Evolutionary conservation across 2,113 vertebrate species (phyloP).

Genomic region (Echinops telfairi): DNA sequence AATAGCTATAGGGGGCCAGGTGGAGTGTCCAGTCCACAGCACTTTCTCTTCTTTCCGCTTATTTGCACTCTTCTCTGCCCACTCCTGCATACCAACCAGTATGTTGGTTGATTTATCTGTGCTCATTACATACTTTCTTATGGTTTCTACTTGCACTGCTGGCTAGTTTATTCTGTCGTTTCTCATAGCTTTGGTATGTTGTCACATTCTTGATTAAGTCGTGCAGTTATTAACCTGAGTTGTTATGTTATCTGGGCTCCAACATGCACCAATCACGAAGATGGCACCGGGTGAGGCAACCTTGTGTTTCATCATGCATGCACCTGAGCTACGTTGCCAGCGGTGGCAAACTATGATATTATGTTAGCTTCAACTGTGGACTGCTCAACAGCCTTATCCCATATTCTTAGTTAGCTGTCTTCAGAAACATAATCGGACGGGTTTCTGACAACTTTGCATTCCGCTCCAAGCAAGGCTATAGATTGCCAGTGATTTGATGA

Average conservation of each 20-base stretch:
- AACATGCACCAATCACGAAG: background rate
- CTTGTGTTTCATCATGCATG: background rate
- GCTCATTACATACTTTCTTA: no score
- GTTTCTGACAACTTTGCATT: background rate
- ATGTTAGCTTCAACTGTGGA: background rate
- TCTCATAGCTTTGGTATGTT: background rate
- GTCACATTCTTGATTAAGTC: background rate
- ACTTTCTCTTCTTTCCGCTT: background rate
- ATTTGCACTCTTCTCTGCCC: background rate
- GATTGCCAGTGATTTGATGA: background rate
- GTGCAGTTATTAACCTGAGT: background rate
- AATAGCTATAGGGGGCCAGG: background rate
- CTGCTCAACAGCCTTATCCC: background rate
- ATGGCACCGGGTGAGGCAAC: background rate
- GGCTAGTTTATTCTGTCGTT: background rate
- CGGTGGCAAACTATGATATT: background rate
- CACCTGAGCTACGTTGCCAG: background rate
- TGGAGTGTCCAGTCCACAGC: fast-evolving
- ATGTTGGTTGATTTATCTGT: background rate
- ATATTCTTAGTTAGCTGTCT: background rate
- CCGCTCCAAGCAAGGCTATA: background rate
- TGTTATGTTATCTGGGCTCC: background rate
- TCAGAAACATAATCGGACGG: background rate
- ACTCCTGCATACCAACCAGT: background rate
- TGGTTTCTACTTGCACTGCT: background rate